These are phyloP conservation scores for Typhlomys cinereus DNA, from an alignment of 2,113 vertebrate species.

Conservation along the genomic window DNA sequence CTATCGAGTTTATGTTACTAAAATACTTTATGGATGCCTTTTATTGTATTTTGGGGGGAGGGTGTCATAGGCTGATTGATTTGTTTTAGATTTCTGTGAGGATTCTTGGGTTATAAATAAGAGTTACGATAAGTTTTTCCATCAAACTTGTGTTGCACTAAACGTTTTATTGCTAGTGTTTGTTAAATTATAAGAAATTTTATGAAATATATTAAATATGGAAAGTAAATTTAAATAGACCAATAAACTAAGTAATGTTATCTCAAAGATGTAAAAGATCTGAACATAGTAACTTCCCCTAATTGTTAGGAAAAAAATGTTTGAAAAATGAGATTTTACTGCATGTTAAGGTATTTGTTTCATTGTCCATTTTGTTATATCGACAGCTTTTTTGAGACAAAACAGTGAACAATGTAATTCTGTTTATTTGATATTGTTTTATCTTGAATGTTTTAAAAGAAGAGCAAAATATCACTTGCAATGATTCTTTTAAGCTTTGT, in stretches of 20 bases:
- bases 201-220: background rate
- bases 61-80: background rate
- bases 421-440: background rate
- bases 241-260: background rate
- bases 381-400: background rate
- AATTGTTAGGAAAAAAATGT: background rate
- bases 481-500: background rate
- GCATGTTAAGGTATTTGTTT: background rate
- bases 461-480: background rate
- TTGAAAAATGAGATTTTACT: background rate
- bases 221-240: conserved; percentile 21
- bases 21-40: background rate
- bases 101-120: background rate
- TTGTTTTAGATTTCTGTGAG: background rate
- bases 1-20: background rate
- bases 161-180: conserved; percentile 15
- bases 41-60: background rate
- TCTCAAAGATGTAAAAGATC: background rate
- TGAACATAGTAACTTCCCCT: background rate
- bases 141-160: background rate
- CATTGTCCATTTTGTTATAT: background rate
- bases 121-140: background rate
- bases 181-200: background rate
- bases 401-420: background rate
- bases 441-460: conserved; percentile 7